Evolutionary conservation across 2,797 vertebrate genomes (phyloP).

Genomic region (Acanthis flammea): DNA sequence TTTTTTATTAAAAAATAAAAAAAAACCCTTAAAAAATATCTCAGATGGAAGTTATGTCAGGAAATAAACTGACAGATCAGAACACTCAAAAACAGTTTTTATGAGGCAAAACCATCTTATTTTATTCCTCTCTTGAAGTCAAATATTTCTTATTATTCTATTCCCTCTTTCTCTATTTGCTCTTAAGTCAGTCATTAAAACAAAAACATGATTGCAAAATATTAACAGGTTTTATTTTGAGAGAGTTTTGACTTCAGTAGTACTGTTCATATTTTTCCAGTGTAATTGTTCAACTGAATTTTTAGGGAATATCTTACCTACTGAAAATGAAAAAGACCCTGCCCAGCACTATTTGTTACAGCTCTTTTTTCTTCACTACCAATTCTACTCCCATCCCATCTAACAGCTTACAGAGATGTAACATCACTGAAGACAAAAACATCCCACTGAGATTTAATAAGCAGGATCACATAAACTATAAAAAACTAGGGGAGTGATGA

Average conservation of each 20-base stretch:
- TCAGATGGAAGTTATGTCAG: neutral
- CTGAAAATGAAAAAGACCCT: neutral
- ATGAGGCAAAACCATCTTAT: neutral
- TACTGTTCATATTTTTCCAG: neutral
- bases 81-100: neutral
- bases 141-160: neutral
- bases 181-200: neutral
- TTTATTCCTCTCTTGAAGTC: neutral
- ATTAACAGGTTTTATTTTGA: neutral
- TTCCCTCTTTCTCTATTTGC: neutral
- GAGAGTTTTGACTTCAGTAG: neutral
- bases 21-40: neutral
- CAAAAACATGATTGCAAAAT: neutral
- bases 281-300: neutral
- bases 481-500: neutral
- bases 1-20: neutral
- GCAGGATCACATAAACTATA: neutral
- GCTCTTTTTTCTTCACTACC: neutral
- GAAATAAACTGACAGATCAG: neutral
- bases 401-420: neutral
- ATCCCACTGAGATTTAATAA: neutral
- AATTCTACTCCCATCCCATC: neutral
- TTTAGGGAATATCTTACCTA: neutral
- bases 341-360: neutral
- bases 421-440: neutral